Evolutionary conservation across 1,140 invertebrate genomes (phyloP), one percentile per base, ranked within the genome.

Genomic region (Papilio polyxenes): DNA sequence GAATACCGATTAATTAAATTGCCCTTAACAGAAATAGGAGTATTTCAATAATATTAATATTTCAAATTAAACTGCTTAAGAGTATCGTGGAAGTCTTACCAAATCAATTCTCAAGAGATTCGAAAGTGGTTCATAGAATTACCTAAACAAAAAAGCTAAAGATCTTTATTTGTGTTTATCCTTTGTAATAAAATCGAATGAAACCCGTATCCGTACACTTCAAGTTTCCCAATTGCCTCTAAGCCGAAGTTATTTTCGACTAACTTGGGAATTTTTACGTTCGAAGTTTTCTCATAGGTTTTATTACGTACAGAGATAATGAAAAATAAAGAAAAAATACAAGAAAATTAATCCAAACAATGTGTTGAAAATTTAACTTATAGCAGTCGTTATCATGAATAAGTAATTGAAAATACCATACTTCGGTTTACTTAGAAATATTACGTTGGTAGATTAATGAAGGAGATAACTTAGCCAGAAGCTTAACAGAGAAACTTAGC

Each of bases 171-270:
- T 72, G 65, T 65, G 10, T 65, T 65, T 65, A 65, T 31, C 10
- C 62, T 65, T 4, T 65, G 10, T 40, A 72, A 72, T 72, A 72
- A 72, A 72, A 72, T 72, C 65, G 65, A 72, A 72, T 72, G 31
- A 72, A 72, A 72, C 65, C 65, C 65, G 65, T 72, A 72, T 72
- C 31, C 65, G 23, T 72, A 72, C 65, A 72, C 65, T 72, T 72
- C 31, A 72, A 72, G 23, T 72, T 72, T 72, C 65, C 65, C 65
- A 72, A 72, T 72, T 72, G 65, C 23, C 65, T 72, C 65, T 72
- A 72, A 72, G 65, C 65, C 65, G 31, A 72, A 72, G 31, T 72
- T 72, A 31, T 72, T 72, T 72, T 72, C 65, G 23, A 37, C 65
- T 72, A 72, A 72, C 65, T 72, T 72, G 65, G 31, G 65, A 31